Conservation (phyloP, 2,113 vertebrate species). For the Melanocharis versteri region DNA sequence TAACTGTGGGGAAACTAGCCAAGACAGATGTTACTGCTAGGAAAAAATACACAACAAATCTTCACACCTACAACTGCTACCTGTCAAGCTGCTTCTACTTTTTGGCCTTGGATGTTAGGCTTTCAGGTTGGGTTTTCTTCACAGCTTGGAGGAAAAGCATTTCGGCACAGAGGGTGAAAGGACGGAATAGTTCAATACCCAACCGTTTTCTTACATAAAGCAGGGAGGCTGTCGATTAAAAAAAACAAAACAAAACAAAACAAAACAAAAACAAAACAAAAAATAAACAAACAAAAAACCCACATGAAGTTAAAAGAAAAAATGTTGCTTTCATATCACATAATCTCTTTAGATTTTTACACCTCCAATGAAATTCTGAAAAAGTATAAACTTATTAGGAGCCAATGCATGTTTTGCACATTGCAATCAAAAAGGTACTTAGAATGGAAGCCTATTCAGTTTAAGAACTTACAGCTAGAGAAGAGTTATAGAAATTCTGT, state of each 20-base stretch:
- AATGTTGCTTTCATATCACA: not conserved
- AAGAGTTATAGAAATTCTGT: not conserved
- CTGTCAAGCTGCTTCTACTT: not conserved
- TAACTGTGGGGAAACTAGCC: not conserved
- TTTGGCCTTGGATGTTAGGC: not conserved
- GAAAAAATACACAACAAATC: not conserved
- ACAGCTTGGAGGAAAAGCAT: not conserved
- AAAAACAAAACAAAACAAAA: rapidly evolving
- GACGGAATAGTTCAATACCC: not conserved
- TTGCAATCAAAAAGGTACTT: not conserved
- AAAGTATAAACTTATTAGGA: not conserved
- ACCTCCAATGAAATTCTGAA: not conserved
- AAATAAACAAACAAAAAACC: too few relatives aligned
- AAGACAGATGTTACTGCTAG: not conserved
- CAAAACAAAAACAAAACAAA: too few relatives aligned
- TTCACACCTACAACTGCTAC: not conserved
- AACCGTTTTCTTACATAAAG: not conserved
- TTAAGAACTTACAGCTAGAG: not conserved
- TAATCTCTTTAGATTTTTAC: not conserved
- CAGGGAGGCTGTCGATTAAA: not conserved
- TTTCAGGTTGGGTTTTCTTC: not conserved
- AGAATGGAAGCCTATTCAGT: not conserved
- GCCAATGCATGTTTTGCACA: not conserved
- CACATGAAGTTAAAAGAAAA: rapidly evolving
- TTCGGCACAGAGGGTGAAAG: not conserved